These are phyloP conservation scores for Drosophila mayri DNA, from an alignment of 1,140 invertebrate genomes.

Conservation along the genomic window DNA sequence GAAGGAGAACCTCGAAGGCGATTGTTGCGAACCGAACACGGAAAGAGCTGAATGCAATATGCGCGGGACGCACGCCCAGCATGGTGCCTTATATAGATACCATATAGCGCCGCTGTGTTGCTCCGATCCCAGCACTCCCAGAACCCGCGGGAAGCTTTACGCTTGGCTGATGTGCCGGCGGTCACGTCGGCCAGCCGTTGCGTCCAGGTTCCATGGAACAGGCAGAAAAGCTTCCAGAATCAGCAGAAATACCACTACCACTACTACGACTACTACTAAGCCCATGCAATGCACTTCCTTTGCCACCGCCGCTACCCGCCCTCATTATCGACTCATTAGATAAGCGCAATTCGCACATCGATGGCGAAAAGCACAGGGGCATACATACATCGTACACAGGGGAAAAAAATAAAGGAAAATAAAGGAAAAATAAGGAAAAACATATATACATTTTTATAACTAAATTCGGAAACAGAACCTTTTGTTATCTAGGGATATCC, in stretches of 20 bases:
- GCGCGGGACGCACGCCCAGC: constrained; percentile 57
- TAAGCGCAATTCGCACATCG: constrained; percentile 61
- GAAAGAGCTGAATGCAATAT: constrained; percentile 46
- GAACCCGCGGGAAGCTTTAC: constrained; percentile 39
- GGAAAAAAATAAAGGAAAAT: background rate
- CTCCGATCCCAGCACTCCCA: background rate
- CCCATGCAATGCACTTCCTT: constrained; percentile 61
- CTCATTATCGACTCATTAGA: constrained; percentile 74
- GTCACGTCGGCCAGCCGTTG: constrained; percentile 59
- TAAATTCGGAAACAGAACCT: no score
- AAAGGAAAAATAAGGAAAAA: background rate
- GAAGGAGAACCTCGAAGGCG: background rate
- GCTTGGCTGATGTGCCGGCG: constrained; percentile 48
- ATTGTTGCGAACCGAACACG: constrained; percentile 14
- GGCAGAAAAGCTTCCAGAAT: constrained; percentile 45
- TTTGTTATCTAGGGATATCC: no score
- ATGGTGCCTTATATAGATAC: constrained; percentile 55
- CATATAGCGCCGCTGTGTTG: background rate
- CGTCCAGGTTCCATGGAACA: constrained; percentile 1
- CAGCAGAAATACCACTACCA: background rate
- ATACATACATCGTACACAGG: constrained; percentile 2
- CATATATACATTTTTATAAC: no score
- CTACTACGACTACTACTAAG: background rate
- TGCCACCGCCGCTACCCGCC: constrained; percentile 27
- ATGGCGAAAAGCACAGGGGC: constrained; percentile 40